Evolutionary conservation across 2,888 invertebrate genomes (phyloP), one percentile per base, ranked within the genome.

Genomic region (Spatulosminthurus flaviceps): DNA sequence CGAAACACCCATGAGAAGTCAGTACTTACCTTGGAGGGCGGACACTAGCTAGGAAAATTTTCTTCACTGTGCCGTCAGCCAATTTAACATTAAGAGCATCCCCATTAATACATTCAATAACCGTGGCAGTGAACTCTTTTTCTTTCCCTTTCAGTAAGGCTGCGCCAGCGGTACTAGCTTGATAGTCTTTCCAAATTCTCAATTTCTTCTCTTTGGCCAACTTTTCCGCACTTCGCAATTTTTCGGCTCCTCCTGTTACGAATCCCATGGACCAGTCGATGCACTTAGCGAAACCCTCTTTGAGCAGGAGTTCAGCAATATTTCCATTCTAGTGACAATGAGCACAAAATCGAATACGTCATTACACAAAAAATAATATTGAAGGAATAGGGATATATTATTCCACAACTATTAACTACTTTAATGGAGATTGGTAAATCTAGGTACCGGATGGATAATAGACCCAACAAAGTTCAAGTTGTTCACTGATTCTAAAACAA

Each of bases 1-100:
- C 16, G 16, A 60, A 60, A 71, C 21, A 16, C 21, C 34, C 51
- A 16, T 21, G 66, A n/a, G n/a, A n/a, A n/a, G n/a, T n/a, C 42
- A 28, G 51, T 61, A 89, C 87, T 87, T 93, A 95, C 88, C 95
- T 92, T 51, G 98, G 98, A 74, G 98, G 95, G 85, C 98, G 92
- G 87, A 99, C 94, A 87, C 97, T 97, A 41, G 98, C 94, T 81
- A 99, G 90, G 89, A 98, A 98, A 69, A 99, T 92, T 89, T 98
- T 99, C 88, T 95, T 95, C 64, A 91, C 89, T 51, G 91, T 90
- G 51, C 93, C 94, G 87, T 93, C 94, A 29, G 92, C 89, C 77
- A 93, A 89, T 87, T 95, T 96, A 0, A 99, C 92, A 74, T 94
- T 91, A 42, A 99, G 89, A 0, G 96, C 95, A 89, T 99, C 99